Evolutionary conservation across 2,888 invertebrate genomes (phyloP), one percentile per base, ranked within the genome.

Genomic region (Gandaritis pyraliata): DNA sequence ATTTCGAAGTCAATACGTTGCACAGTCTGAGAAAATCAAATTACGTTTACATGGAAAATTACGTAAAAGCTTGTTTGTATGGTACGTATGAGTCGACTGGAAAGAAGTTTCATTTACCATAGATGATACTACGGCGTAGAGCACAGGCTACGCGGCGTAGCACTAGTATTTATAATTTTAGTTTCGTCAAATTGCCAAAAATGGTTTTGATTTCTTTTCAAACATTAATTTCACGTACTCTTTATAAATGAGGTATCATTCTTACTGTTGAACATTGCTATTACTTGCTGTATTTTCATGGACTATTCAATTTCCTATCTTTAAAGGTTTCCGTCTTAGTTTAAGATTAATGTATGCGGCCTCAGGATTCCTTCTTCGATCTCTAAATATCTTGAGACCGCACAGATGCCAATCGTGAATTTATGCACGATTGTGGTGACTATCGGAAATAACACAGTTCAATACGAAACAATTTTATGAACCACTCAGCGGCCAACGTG

Each of bases 391-490:
- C 83, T 80, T 62, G 73, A 69, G 73, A 74, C 72, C 74, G 76
- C 79, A 58, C 75, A 81, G 80, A 82, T 80, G 75, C 73, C 77
- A 78, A 77, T 83, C 85, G 87, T 84, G 86, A 86, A 82, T 83
- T 83, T 74, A 81, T 11, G 36, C 16, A 41, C 43, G 18, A 58
- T 49, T 57, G 60, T 38, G 43, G 53, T 39, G 48, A 45, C 30
- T 58, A 58, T 54, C 46, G 49, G 49, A 58, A 61, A 57, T 43
- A 47, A 39, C 46, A 30, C 47, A 29, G 47, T 47, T 47, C 47
- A 29, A 47, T 47, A n/a, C n/a, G 29, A 13, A 29, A 47, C 8
- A 29, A 47, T 47, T 13, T 23, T 6, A 23, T 2, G 23, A 6
- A 23, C 0, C 23, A 23, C 23, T 23, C 23, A 23, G 23, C 23